phyloP scores from a whole-genome alignment of 2,888 invertebrate species.

The Scaptomyza tumidula region DNA sequence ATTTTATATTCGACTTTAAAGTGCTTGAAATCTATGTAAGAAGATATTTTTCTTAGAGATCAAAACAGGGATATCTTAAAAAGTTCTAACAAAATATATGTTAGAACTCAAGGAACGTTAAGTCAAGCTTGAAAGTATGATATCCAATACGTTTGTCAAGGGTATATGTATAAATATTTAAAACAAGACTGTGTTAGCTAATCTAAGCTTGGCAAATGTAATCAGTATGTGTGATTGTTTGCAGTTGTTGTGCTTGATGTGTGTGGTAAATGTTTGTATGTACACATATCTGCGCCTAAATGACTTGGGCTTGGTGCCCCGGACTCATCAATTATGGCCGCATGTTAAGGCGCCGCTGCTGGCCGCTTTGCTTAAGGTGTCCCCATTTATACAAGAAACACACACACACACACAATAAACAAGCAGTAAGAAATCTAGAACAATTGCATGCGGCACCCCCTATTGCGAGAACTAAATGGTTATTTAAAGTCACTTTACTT shows the following conservation, averaged over 20 bases:
- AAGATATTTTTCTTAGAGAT: no score
- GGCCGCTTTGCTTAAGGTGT: slow-evolving; percentile 53
- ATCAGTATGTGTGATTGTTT: not conserved
- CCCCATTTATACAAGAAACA: slow-evolving; percentile 45
- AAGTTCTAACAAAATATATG: no score
- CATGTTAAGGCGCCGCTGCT: slow-evolving; percentile 52
- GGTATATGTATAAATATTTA: not conserved
- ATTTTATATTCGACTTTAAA: no score
- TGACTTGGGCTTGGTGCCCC: slow-evolving; percentile 71
- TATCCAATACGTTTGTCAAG: not conserved
- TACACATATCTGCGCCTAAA: no score
- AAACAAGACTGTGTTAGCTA: slow-evolving; percentile 6
- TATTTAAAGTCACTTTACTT: slow-evolving; percentile 51
- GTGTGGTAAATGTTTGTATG: slow-evolving; percentile 18
- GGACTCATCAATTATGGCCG: slow-evolving; percentile 75
- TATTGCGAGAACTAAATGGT: slow-evolving; percentile 50
- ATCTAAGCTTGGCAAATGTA: slow-evolving; percentile 21
- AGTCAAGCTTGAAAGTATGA: no score
- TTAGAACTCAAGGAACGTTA: no score
- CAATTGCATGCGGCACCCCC: slow-evolving; percentile 59
- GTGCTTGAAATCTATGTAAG: no score
- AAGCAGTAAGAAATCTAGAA: slow-evolving; percentile 19
- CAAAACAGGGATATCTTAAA: no score
- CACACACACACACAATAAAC: slow-evolving; percentile 20
- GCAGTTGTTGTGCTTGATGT: not conserved